These are phyloP conservation scores for Eubucco bourcierii DNA, from an alignment of 2,113 vertebrate genomes.

Conservation along the genomic window DNA sequence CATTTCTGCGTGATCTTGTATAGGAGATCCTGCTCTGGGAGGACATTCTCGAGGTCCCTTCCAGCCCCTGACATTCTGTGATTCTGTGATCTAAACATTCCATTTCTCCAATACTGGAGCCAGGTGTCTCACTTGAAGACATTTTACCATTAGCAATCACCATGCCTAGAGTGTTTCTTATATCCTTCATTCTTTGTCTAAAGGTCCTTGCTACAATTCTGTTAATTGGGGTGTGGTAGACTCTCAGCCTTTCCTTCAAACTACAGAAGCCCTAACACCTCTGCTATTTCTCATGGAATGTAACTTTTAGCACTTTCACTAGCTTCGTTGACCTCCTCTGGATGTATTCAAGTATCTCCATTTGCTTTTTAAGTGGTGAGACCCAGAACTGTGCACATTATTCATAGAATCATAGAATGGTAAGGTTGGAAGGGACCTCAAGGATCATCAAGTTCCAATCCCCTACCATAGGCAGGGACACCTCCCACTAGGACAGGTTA, in stretches of 20 bases:
- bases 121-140: neutral
- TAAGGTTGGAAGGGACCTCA: no score
- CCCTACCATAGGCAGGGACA: no score
- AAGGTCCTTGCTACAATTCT: neutral
- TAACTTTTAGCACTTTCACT: neutral
- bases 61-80: no score
- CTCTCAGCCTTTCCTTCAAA: neutral
- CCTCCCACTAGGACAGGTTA: no score
- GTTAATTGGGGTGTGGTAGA: neutral
- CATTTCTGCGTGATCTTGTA: no score
- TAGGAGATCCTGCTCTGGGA: no score
- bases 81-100: neutral
- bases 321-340: neutral
- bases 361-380: neutral
- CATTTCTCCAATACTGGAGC: neutral
- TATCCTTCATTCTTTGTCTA: neutral
- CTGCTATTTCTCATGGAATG: fast-evolving
- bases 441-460: no score
- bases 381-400: no score
- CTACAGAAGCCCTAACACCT: neutral
- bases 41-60: no score
- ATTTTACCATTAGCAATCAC: neutral
- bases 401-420: no score
- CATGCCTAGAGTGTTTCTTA: neutral
- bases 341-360: neutral